A percentile compares a stretch with the other conserved stretches of the same genome.
These are phyloP conservation scores for Chelonus insularis DNA, from an alignment of 1,140 invertebrate species.

Conservation along the genomic window DNA sequence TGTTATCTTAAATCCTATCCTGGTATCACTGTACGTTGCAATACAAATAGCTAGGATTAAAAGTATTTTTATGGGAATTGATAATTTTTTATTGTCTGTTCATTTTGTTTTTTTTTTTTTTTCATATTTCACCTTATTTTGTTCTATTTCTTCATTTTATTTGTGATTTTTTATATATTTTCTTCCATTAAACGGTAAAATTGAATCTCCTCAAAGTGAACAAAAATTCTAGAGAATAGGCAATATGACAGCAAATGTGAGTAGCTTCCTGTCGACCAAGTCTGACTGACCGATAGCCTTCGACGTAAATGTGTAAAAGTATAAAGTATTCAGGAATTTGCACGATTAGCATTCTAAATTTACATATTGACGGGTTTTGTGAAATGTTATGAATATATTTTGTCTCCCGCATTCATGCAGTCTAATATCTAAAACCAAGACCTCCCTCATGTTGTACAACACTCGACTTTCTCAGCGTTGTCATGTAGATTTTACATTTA, in stretches of 20 bases:
- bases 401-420: conserved; percentile 22
- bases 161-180: not conserved
- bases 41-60: conserved; percentile 38
- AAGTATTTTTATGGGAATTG: conserved; percentile 32
- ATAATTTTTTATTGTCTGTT: no score
- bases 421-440: conserved; percentile 3
- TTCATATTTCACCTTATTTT: not conserved
- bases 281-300: conserved; percentile 51
- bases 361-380: conserved; percentile 62
- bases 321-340: conserved; percentile 44
- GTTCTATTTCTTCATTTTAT: not conserved
- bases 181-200: conserved; percentile 4
- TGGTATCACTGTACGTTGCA: not conserved
- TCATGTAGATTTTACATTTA: not conserved
- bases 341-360: conserved; percentile 58
- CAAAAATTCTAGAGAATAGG: conserved; percentile 35
- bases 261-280: conserved; percentile 8
- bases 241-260: not conserved
- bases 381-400: conserved; percentile 62
- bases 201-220: no score
- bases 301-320: conserved; percentile 38
- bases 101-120: not conserved
- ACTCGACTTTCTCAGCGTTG: not conserved
- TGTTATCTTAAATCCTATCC: conserved; percentile 6
- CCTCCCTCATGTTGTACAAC: conserved; percentile 2